A percentile compares a stretch with the other conserved stretches of the same genome.
phyloP scores from a whole-genome alignment of 2,797 vertebrate genomes.

The Erethizon dorsatum region DNA sequence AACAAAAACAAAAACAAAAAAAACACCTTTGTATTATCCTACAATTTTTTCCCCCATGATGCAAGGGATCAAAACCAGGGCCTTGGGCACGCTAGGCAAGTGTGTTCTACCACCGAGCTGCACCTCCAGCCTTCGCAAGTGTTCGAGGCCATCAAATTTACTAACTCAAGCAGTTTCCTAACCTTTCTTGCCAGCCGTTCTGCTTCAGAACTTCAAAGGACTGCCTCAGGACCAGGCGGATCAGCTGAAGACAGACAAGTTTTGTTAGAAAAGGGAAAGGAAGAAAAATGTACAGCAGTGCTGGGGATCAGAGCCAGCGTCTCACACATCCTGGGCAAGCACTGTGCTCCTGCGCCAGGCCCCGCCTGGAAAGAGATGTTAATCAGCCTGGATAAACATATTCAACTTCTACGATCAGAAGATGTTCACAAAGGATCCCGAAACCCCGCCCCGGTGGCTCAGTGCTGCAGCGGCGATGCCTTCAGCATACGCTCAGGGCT shows the following conservation, averaged over 20 bases:
- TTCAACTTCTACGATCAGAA: neutral
- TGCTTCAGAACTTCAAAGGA: constrained; percentile 94
- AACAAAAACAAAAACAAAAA: too few relatives aligned
- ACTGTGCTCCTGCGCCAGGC: neutral
- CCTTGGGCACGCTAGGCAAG: neutral
- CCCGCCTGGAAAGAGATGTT: accelerated
- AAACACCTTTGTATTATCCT: too few relatives aligned
- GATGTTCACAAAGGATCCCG: too few relatives aligned
- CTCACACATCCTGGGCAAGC: neutral
- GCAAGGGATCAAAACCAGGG: neutral
- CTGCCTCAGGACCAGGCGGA: constrained; percentile 94
- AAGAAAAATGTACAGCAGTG: neutral
- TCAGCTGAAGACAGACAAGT: constrained; percentile 90
- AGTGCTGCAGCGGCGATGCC: neutral
- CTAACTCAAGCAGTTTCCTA: constrained; percentile 59
- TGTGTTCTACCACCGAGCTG: neutral
- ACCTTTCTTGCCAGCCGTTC: constrained; percentile 93
- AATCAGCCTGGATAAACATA: neutral
- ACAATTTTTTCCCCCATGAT: too few relatives aligned
- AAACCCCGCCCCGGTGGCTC: neutral
- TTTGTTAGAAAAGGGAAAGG: constrained; percentile 20
- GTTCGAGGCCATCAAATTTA: neutral
- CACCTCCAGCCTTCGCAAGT: neutral
- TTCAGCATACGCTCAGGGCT: accelerated
- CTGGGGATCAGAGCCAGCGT: neutral